Conservation (phyloP, 2,113 vertebrate genomes). For the Forbesichthys agassizii region DNA sequence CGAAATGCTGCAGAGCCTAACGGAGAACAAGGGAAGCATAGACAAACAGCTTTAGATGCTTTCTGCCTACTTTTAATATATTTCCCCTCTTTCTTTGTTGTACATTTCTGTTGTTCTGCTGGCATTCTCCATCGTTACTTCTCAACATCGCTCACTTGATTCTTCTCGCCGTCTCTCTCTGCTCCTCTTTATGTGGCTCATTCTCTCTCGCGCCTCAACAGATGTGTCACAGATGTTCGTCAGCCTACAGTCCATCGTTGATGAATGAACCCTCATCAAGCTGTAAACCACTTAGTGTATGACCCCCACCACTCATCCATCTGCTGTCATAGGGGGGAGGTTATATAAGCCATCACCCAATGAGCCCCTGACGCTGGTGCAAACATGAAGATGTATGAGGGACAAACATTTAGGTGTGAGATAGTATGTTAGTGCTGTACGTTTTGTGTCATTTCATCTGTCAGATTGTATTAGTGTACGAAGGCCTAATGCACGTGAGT, state of each 20-base stretch:
- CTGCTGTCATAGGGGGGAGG: background rate
- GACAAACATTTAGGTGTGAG: no score
- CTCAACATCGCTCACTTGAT: background rate
- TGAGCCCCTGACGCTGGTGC: no score
- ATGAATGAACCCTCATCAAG: constrained; percentile 38
- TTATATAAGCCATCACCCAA: no score
- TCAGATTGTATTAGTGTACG: no score
- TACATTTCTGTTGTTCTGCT: no score
- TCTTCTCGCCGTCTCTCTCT: background rate
- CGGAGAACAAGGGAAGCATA: constrained; percentile 1
- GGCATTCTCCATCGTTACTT: background rate
- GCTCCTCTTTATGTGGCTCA: constrained; percentile 1
- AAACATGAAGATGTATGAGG: no score
- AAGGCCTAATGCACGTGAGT: no score
- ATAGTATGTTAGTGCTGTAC: no score
- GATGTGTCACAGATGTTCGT: constrained; percentile 21
- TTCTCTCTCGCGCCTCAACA: constrained; percentile 5
- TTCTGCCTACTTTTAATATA: background rate
- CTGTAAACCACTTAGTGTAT: constrained; percentile 27
- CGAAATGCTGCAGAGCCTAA: constrained; percentile 34
- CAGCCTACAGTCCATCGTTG: constrained; percentile 21
- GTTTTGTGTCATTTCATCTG: no score
- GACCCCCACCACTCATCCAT: constrained; percentile 22
- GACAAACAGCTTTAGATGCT: constrained; percentile 1
- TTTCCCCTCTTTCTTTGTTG: no score